Evolutionary conservation across 1,140 invertebrate genomes (phyloP).

Genomic region (Caenorhabditis remanei): DNA sequence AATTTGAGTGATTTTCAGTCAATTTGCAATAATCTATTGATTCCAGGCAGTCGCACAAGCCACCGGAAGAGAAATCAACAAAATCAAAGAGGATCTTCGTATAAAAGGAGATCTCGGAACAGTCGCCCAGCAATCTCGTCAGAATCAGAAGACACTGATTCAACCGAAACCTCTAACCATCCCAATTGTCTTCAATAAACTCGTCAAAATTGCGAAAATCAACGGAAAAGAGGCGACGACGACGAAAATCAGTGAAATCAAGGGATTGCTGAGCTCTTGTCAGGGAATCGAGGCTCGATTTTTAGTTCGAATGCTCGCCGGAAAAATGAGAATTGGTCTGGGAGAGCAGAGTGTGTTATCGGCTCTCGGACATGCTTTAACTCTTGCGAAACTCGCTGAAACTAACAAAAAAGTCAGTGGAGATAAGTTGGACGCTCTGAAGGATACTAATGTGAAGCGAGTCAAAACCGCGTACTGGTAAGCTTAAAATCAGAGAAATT

Average conservation of each 20-base stretch:
- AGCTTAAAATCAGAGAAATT: too few relatives aligned
- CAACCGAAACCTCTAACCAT: constrained; percentile 81
- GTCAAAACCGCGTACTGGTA: constrained; percentile 94
- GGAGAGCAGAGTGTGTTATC: constrained; percentile 93
- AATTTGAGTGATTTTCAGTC: too few relatives aligned
- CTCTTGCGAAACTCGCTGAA: constrained; percentile 69
- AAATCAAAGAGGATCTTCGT: constrained; percentile 88
- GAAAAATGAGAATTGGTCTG: constrained; percentile 94
- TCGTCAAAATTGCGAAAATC: constrained; percentile 91
- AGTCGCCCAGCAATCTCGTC: constrained; percentile 82
- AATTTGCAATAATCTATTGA: too few relatives aligned
- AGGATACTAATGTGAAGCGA: constrained; percentile 85
- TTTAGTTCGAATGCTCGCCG: constrained; percentile 88
- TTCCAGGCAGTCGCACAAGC: constrained; percentile 63
- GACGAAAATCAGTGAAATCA: constrained; percentile 93
- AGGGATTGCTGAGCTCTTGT: constrained; percentile 92
- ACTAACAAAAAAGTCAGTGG: constrained; percentile 79
- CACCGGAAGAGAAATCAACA: constrained; percentile 83
- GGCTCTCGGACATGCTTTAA: constrained; percentile 88
- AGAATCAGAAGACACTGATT: constrained; percentile 90
- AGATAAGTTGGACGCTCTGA: constrained; percentile 86
- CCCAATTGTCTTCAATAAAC: constrained; percentile 85
- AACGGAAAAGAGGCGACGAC: constrained; percentile 85
- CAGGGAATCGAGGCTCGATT: constrained; percentile 90
- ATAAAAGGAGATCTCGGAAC: constrained; percentile 85